Evolutionary conservation across 2,888 invertebrate species (phyloP), one percentile per base, ranked within the genome.

Genomic region (Hypomecis punctinalis): DNA sequence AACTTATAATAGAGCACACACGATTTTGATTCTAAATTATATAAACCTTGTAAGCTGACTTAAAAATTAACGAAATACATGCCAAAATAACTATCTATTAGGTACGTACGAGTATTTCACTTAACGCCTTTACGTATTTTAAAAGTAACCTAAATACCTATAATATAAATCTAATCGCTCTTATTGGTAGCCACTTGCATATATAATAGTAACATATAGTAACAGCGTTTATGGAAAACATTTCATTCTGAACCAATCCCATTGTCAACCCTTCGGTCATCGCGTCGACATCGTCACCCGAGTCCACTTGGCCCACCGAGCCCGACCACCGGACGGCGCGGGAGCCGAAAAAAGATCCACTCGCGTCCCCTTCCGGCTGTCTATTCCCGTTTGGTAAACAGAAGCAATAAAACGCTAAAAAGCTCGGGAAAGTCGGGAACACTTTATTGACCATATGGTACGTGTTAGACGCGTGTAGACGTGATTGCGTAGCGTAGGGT

Each of bases 361-460:
- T 80, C 81, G 80, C 84, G 85, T 85, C 83, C 81, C 84, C 80
- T 89, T 90, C 87, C 88, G 86, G 84, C 77, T 40, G 52, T 75
- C 83, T 87, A 87, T 87, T 88, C 77, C 68, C 60, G 82, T 71
- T 78, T 60, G 69, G 55, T 64, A 71, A 69, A 68, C 78, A 81
- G 82, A 81, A 81, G 78, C 70, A 68, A 73, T 79, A 84, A 84
- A 84, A 80, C 74, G 68, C 71, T 79, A 76, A 78, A 82, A 83
- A 78, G 75, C 59, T 64, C 43, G 43, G 45, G 33, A 56, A 56
- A 56, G 69, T 75, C 73, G 68, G 61, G 68, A 66, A 64, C 72
- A 68, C 76, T 83, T 82, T 81, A 83, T 82, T 85, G 88, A 85
- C 88, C 88, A 81, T 86, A 83, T 85, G 87, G 82, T 78, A 79